Evolutionary conservation across 2,113 vertebrate species (phyloP).

Genomic region (Podilymbus podiceps): DNA sequence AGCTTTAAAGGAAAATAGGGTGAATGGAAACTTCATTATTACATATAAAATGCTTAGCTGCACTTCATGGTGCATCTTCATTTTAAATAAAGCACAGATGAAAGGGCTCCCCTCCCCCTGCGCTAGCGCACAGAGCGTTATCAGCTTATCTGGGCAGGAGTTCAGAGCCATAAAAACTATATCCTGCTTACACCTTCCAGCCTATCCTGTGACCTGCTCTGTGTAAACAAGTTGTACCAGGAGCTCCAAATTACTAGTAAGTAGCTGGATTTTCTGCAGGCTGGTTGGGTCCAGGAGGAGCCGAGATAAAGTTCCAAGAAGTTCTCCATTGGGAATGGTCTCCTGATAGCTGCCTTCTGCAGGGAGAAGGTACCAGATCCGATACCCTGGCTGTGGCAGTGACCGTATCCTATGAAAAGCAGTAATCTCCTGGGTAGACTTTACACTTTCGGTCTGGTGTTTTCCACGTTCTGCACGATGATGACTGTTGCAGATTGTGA

Average conservation of each 20-base stretch:
- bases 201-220: slow-evolving; percentile 36
- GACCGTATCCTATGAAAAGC: not conserved
- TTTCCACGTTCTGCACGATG: not conserved
- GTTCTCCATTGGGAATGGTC: not conserved
- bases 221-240: slow-evolving; percentile 58
- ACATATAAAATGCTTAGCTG: not conserved
- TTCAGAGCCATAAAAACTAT: slow-evolving; percentile 57
- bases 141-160: slow-evolving; percentile 65
- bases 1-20: not conserved
- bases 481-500: not conserved
- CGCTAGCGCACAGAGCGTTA: not conserved
- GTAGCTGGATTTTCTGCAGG: not conserved
- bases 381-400: not conserved
- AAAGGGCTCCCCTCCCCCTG: slow-evolving; percentile 6
- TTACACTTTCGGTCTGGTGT: not conserved
- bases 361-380: not conserved
- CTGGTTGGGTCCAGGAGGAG: not conserved
- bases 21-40: not conserved
- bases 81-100: not conserved
- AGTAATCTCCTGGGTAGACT: not conserved
- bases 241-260: not conserved
- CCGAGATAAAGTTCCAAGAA: not conserved
- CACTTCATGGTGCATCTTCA: not conserved
- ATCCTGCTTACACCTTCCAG: slow-evolving; percentile 59
- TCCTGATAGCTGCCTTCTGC: not conserved